Evolutionary conservation across 2,888 invertebrate genomes (phyloP), one percentile per base, ranked within the genome.

Genomic region (Pediacus dermestoides): DNA sequence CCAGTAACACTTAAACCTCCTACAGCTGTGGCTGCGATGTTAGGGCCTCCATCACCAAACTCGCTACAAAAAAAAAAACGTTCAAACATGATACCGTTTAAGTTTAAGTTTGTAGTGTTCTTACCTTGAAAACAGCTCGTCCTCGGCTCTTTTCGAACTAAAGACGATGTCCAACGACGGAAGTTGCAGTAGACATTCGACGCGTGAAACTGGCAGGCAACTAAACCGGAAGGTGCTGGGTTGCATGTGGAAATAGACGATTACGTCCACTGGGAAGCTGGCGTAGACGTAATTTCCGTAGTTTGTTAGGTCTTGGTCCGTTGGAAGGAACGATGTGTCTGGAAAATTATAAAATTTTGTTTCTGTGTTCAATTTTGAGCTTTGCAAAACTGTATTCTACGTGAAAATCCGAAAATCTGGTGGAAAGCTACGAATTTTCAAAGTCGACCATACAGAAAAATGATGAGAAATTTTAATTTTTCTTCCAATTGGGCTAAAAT

Each of bases 241-340:
- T 67, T 96, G 94, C 84, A 97, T 95, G 70, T 93, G 91, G 73
- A 99, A 91, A 71, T 95, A 95, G 25, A 99, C 95, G 54, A 99
- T 90, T 13, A 99, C 95, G 71, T 99, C 97, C 1, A 99, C 95
- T 0, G 97, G 97, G 69, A 99, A 96, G 36, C 94, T 92, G 21
- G 91, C 87, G 65, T 90, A 90, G 50, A 86, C 88, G 61, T 88
- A 88, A 68, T 85, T 85, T 1, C 82, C 83, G 57, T 82, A 81
- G 49, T 81, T 78, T 21, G 77, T 72, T n/a, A 72, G 66, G 52
- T 76, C 79, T 57, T 74, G 73, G 60, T 70, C 75, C 1, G 63
- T 70, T 0, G 60, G 53, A 26, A 61, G 43, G n/a, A 63, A 42
- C 2, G 61, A 60, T 1, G 58, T 53, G 37, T 61, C 63, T 57